Conservation (phyloP, 2,888 invertebrate species). For the Troides helena region DNA sequence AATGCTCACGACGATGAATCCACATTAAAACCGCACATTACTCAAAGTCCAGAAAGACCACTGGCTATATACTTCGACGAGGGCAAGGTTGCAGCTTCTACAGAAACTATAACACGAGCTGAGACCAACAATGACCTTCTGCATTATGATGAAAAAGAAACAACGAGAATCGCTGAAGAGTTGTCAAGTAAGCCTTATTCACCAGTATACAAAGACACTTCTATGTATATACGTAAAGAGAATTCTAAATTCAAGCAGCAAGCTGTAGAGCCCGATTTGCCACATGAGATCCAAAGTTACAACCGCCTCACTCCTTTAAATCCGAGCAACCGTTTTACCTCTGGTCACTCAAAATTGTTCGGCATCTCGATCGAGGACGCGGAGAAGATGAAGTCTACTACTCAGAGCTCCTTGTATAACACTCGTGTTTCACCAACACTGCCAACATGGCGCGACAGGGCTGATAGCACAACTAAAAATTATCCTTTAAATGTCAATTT, state of each 20-base stretch:
- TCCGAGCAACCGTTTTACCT: slow-evolving; percentile 70
- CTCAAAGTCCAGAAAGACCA: slow-evolving; percentile 71
- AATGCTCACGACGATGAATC: slow-evolving; percentile 51
- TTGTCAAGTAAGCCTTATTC: slow-evolving; percentile 39
- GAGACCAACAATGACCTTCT: slow-evolving; percentile 58
- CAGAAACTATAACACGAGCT: slow-evolving; percentile 50
- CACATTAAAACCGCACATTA: slow-evolving; percentile 70
- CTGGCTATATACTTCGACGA: slow-evolving; percentile 67
- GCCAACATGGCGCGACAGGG: slow-evolving; percentile 73
- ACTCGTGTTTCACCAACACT: slow-evolving; percentile 83
- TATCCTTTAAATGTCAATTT: slow-evolving; percentile 62
- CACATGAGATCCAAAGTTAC: slow-evolving; percentile 49
- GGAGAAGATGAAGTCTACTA: slow-evolving; percentile 73
- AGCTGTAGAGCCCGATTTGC: slow-evolving; percentile 39
- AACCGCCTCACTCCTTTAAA: slow-evolving; percentile 42
- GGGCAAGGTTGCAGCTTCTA: slow-evolving; percentile 44
- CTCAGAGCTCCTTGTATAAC: slow-evolving; percentile 71
- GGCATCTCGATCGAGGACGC: slow-evolving; percentile 83
- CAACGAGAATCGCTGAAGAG: slow-evolving; percentile 41
- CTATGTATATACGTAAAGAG: slow-evolving; percentile 31
- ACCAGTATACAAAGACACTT: slow-evolving; percentile 40
- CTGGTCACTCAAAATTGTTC: slow-evolving; percentile 82
- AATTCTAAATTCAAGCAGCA: slow-evolving; percentile 36
- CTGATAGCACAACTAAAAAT: slow-evolving; percentile 68
- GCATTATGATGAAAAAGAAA: slow-evolving; percentile 51